Conservation (phyloP, 2,797 vertebrate species). For the Tauraco hartlaubi region DNA sequence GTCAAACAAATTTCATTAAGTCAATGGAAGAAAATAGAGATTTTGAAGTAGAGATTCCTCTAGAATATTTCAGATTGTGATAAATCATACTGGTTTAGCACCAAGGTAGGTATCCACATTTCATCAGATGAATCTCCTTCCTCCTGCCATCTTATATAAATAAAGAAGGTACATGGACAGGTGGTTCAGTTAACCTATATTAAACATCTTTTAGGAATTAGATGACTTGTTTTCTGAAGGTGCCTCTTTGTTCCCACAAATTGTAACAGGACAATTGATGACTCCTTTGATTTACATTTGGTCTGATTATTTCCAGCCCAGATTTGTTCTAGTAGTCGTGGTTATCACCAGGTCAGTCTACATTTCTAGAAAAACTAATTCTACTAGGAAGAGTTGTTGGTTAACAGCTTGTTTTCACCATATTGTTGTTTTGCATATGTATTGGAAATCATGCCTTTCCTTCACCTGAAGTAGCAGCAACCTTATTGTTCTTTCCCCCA, state of each 20-base stretch:
- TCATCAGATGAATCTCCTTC: not conserved
- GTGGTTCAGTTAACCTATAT: not conserved
- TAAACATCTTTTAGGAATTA: not conserved
- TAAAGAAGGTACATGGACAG: not conserved
- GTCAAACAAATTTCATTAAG: not conserved
- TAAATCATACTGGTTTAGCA: not conserved
- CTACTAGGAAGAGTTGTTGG: not conserved
- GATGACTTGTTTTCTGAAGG: not conserved
- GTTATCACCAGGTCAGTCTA: not conserved
- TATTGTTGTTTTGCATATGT: conserved; percentile 33
- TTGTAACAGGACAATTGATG: not conserved
- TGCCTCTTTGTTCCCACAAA: not conserved
- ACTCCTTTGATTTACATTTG: not conserved
- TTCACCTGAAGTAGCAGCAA: not conserved
- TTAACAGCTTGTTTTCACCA: not conserved
- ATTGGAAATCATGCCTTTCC: conserved; percentile 35
- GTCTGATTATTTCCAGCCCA: not conserved
- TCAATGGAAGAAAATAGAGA: not conserved
- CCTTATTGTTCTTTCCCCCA: not conserved
- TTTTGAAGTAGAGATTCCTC: not conserved
- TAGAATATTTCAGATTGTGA: not conserved
- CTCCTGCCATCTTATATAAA: not conserved
- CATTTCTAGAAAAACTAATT: not conserved
- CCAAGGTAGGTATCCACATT: not conserved
- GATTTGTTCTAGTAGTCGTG: not conserved